Base-by-base conservation (phyloP, 2,797 vertebrate species). In the Mastacembelus armatus region DNA sequence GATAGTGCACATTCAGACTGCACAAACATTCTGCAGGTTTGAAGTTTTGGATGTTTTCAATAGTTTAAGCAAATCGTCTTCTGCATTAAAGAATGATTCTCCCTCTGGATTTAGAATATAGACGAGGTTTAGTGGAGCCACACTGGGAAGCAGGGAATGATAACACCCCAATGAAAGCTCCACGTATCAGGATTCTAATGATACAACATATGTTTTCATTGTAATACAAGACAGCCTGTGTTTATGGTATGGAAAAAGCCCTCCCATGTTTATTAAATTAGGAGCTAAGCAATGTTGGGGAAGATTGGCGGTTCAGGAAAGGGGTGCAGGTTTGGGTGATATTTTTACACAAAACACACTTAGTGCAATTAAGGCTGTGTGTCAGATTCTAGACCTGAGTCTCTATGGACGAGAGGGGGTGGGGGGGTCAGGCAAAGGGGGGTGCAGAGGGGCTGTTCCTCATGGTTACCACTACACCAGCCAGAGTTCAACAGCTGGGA, bases 341-440 rank as follows among this genome's bases (percentile, higher is more conserved):
- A 93, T 94, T 94, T 94, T 94, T 91, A 94, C 91, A 93, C 89
- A 92, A 94, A 94, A 95, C 92, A 94, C 88, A 92, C 92, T 92
- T 93, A 92, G 86, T 71, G 91, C 91, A 93, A 93, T 93, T 91
- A 92, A 85, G 82, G 76, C 78, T 79, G 88, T 90, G 89, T 88
- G 90, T 89, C 85, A 88, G 76, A 77, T 85, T 86, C 74, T 83
- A 65, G 77, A 68, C 67, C 39, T 47, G 44, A 75, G 77, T 88
- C 90, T 90, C 81, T 61, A 70, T 24, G 83, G 87, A 77, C 19
- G 1, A 36, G 66, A 56, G 19, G 36, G 35, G 40, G 56, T 30
- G 78, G 50, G 48, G 57, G 68, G 85, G 69, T 71, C 45, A 62
- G 73, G 50, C 22, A 42, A 22, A 22, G 22, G 22, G 55, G 36